Conservation (phyloP, 2,113 vertebrate genomes). For the Castor canadensis region DNA sequence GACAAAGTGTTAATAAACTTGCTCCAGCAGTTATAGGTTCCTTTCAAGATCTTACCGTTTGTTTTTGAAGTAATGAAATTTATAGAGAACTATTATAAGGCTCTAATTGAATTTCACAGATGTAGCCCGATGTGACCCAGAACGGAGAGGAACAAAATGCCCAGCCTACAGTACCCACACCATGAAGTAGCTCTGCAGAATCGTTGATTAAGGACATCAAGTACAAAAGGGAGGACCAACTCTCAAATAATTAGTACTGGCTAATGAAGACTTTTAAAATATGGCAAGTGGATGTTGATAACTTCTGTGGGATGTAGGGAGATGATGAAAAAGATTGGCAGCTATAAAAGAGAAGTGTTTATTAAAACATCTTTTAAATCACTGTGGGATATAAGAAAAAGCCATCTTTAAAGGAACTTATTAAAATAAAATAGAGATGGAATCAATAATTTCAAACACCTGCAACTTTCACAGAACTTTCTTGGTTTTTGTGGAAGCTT, state of each 20-base stretch:
- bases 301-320: slow-evolving; percentile 63
- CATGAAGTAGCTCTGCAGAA: slow-evolving; percentile 76
- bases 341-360: slow-evolving; percentile 79
- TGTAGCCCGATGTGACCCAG: slow-evolving; percentile 81
- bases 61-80: slow-evolving; percentile 85
- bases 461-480: slow-evolving; percentile 69
- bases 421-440: slow-evolving; percentile 76
- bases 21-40: slow-evolving; percentile 72
- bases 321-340: slow-evolving; percentile 79
- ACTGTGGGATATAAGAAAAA: slow-evolving; percentile 74
- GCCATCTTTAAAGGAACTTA: slow-evolving; percentile 74
- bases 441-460: slow-evolving; percentile 79
- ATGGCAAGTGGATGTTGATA: slow-evolving; percentile 73
- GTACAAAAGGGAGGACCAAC: slow-evolving; percentile 58
- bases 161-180: slow-evolving; percentile 14
- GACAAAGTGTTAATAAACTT: slow-evolving; percentile 87
- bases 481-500: slow-evolving; percentile 57
- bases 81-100: slow-evolving; percentile 81
- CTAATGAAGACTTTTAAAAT: slow-evolving; percentile 84
- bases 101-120: slow-evolving; percentile 89
- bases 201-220: slow-evolving; percentile 76
- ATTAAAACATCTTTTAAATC: slow-evolving; percentile 83
- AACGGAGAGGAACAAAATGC: slow-evolving; percentile 31
- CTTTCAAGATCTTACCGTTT: slow-evolving; percentile 84
- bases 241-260: slow-evolving; percentile 76